phyloP scores from a whole-genome alignment of 2,113 vertebrate species.

The Speoplatyrhinus poulsoni region DNA sequence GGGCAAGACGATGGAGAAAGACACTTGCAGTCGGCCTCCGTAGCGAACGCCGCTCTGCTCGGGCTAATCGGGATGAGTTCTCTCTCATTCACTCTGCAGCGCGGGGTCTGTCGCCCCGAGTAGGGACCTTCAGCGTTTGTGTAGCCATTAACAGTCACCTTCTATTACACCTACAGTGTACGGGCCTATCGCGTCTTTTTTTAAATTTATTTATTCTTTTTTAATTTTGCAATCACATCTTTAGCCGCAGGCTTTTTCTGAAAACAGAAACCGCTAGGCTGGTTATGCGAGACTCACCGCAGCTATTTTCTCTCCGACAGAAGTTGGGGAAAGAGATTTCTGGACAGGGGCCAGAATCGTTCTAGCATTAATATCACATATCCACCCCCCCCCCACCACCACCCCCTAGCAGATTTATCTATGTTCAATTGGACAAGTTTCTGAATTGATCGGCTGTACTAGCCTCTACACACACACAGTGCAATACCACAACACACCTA shows the following conservation, averaged over 20 bases:
- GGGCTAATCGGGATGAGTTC: conserved; percentile 64
- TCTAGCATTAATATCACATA: background rate
- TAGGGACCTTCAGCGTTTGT: no score
- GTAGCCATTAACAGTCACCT: background rate
- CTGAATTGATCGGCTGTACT: background rate
- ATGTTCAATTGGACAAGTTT: background rate
- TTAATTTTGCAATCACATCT: no score
- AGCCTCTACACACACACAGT: background rate
- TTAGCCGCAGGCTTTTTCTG: background rate
- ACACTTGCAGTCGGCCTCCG: conserved; percentile 52
- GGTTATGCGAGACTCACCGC: no score
- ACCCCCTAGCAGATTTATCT: background rate
- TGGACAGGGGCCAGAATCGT: background rate
- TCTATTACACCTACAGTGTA: conserved; percentile 3
- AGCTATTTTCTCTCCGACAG: no score
- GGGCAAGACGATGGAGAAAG: conserved; percentile 66
- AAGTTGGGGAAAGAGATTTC: no score
- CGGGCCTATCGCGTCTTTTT: no score
- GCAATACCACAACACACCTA: background rate
- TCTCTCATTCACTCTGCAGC: conserved; percentile 54
- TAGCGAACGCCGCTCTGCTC: conserved; percentile 61
- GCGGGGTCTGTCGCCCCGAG: background rate
- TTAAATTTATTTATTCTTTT: no score
- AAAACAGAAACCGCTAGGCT: background rate
- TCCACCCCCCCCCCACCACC: no score